phyloP scores from a whole-genome alignment of 2,797 vertebrate genomes.

The Spondyliosoma cantharus region DNA sequence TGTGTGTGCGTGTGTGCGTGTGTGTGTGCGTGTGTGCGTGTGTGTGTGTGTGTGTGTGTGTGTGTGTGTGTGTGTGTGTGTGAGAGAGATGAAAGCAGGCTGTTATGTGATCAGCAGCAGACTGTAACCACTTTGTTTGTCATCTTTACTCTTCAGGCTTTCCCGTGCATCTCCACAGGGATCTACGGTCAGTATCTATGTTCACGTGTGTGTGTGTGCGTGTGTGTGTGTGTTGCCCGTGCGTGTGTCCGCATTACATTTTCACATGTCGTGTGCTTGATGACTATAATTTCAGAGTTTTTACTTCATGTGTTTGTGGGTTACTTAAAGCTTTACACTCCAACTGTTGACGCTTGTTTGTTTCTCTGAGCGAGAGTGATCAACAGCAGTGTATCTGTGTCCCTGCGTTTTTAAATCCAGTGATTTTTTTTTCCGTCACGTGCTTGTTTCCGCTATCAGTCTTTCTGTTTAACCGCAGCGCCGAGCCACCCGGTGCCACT shows the following conservation, averaged over 20 bases:
- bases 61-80: conserved; percentile 9
- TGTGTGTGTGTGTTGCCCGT: conserved; percentile 55
- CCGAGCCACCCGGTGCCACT: conserved; percentile 41
- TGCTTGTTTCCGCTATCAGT: conserved; percentile 49
- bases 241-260: conserved; percentile 10
- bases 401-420: background rate
- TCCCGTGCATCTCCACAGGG: conserved; percentile 88
- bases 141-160: conserved; percentile 78
- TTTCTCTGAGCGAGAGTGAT: background rate
- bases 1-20: conserved; percentile 13
- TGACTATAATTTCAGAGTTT: conserved; percentile 7
- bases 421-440: conserved; percentile 29
- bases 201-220: background rate
- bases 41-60: conserved; percentile 17
- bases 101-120: conserved; percentile 43
- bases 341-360: background rate
- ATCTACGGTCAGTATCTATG: conserved; percentile 82
- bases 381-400: background rate
- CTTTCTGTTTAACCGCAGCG: conserved; percentile 49
- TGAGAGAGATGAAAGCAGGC: background rate
- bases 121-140: conserved; percentile 57
- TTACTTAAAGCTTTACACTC: conserved; percentile 23
- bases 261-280: conserved; percentile 19
- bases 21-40: conserved; percentile 19
- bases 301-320: conserved; percentile 24